A percentile compares a stretch with the other conserved stretches of the same genome.
Evolutionary conservation across 1,140 invertebrate species (phyloP).

Genomic region (Scylla paramamosain): DNA sequence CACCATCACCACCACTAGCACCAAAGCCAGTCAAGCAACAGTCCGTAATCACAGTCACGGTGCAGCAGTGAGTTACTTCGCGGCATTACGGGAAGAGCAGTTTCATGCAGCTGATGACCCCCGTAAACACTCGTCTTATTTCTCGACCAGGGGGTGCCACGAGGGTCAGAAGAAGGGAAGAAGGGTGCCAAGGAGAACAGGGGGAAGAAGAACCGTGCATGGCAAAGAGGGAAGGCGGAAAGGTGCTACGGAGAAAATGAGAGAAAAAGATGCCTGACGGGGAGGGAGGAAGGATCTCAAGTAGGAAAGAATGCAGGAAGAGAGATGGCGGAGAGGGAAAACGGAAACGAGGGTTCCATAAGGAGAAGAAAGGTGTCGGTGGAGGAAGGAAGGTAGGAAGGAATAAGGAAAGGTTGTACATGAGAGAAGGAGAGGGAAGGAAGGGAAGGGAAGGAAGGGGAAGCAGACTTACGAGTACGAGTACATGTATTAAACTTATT

Average conservation of each 20-base stretch:
- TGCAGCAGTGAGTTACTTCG: background rate
- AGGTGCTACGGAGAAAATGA: background rate
- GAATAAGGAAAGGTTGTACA: background rate
- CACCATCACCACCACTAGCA: too few relatives aligned
- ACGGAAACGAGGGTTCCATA: background rate
- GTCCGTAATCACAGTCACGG: slow-evolving; percentile 38
- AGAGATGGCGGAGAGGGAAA: background rate
- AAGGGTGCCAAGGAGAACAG: background rate
- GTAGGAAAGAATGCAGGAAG: background rate
- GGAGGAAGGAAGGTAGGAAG: background rate
- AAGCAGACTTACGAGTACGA: too few relatives aligned
- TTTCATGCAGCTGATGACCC: slow-evolving; percentile 36
- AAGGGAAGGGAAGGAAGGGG: too few relatives aligned
- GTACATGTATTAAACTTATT: background rate
- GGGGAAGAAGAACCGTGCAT: background rate
- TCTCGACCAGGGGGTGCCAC: background rate
- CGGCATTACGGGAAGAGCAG: slow-evolving; percentile 21
- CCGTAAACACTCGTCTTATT: slow-evolving; percentile 48
- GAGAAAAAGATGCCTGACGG: background rate
- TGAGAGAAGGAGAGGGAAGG: background rate
- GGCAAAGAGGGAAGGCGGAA: background rate
- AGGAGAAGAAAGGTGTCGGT: background rate
- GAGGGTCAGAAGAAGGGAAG: background rate
- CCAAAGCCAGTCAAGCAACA: slow-evolving; percentile 10
- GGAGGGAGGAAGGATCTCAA: background rate